Evolutionary conservation across 2,888 invertebrate species (phyloP), one percentile per base, ranked within the genome.

Genomic region (Pseudoips prasinana): DNA sequence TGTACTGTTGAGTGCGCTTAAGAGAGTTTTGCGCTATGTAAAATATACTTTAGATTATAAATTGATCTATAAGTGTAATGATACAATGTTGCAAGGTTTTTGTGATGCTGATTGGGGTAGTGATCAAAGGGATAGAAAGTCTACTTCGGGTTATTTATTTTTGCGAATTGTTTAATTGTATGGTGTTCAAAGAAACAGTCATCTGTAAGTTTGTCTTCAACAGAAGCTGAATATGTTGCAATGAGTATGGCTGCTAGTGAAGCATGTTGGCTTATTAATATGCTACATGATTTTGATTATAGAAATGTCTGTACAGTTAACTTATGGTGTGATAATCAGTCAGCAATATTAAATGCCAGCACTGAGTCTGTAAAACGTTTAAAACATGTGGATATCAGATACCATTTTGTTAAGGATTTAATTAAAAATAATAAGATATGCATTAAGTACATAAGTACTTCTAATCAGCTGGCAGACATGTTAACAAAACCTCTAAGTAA

Each of bases 371-470:
- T 27, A 1, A 33, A 26, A 9, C 26, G 33, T 3, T 22, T 33
- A 6, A 33, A 33, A 22, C 27, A 33, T 10, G n/a, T 33, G 2
- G 33, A 33, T 22, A 27, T 32, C 5, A 10, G 25, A 8, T 26
- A 32, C 9, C 32, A 32, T 10, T 25, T 25, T 22, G 14, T 29
- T 7, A 22, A 47, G 29, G 41, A 46, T 22, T 30, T 38, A 8
- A 28, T 50, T 18, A 35, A 34, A 23, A 31, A 42, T 10, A 25
- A 24, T 10, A 43, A 36, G 25, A 20, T 38, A 9, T n/a, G 18
- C 32, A 6, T 49, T 8, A 34, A 46, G 24, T 50, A 50, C 31
- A 26, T 50, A 7, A 41, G 33, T 25, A 46, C 39, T 10, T 22
- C 24, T 24, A 32, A 46, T 3, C 46, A 46, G 29, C 17, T 14